Conservation (phyloP, 2,797 vertebrate genomes). For the Hoplostethus mediterraneus region DNA sequence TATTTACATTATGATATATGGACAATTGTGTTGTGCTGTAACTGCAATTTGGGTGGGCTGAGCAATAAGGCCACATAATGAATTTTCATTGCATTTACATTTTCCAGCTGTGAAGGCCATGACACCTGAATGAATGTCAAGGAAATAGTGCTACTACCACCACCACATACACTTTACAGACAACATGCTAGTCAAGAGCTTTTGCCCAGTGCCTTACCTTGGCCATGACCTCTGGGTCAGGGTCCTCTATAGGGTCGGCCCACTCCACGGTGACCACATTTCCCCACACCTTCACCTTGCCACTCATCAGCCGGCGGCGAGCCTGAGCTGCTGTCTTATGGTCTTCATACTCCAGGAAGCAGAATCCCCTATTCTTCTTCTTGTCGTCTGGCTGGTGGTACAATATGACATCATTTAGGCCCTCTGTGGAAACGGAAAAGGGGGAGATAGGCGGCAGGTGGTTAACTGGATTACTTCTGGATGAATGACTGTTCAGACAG, state of each 20-base stretch:
- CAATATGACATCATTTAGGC: conserved; percentile 99
- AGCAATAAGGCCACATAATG: too few species aligned
- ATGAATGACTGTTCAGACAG: neutral
- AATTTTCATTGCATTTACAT: neutral
- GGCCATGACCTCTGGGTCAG: conserved; percentile 99
- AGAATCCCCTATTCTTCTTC: conserved; percentile 98
- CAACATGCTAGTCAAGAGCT: neutral
- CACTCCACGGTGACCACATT: conserved; percentile 99
- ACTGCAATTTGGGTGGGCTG: too few species aligned
- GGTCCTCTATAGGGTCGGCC: conserved; percentile 99
- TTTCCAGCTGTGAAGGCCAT: neutral
- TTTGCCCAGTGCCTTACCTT: conserved; percentile 85
- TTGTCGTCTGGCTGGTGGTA: conserved; percentile 99
- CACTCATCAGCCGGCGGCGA: conserved; percentile 97
- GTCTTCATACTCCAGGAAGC: conserved; percentile 99
- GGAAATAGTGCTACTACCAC: too few species aligned
- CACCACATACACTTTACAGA: neutral
- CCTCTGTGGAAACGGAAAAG: conserved; percentile 85
- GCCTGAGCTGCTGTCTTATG: conserved; percentile 99
- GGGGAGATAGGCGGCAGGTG: neutral
- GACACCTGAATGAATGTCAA: too few species aligned
- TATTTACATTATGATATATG: too few species aligned
- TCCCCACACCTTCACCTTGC: conserved; percentile 99
- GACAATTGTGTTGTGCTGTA: too few species aligned
- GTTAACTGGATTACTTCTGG: conserved; percentile 21